A percentile compares a stretch with the other conserved stretches of the same genome.
Evolutionary conservation across 2,113 vertebrate species (phyloP).

Genomic region (Hemicordylus capensis): DNA sequence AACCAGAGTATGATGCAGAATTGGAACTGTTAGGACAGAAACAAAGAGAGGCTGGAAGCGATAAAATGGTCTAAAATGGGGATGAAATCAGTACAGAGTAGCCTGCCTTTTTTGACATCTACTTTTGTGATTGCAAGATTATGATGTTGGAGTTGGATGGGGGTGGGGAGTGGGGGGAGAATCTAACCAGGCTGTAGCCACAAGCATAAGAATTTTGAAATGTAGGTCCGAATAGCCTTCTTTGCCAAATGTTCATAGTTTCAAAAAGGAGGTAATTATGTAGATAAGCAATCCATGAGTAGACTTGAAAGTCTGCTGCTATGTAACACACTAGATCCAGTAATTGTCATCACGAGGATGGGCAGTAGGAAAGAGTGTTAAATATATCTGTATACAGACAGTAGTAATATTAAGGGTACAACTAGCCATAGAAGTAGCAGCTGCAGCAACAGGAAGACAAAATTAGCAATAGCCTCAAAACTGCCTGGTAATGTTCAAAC

Average conservation of each 20-base stretch:
- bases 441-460: too few relatives aligned
- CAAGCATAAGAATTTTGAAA: not conserved
- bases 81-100: not conserved
- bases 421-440: too few relatives aligned
- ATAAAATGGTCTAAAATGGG: not conserved
- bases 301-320: not conserved
- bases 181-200: not conserved
- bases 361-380: not conserved
- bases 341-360: not conserved
- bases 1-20: not conserved
- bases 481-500: too few relatives aligned
- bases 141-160: not conserved
- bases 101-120: not conserved
- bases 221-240: not conserved
- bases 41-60: not conserved
- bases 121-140: not conserved
- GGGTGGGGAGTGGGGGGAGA: too few relatives aligned
- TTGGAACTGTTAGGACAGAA: not conserved
- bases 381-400: not conserved
- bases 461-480: too few relatives aligned
- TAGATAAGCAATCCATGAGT: not conserved
- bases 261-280: not conserved
- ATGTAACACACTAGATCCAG: not conserved
- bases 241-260: not conserved
- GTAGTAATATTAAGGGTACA: too few relatives aligned